These are phyloP conservation scores for Micromys minutus DNA, from an alignment of 2,113 vertebrate species.

Conservation along the genomic window DNA sequence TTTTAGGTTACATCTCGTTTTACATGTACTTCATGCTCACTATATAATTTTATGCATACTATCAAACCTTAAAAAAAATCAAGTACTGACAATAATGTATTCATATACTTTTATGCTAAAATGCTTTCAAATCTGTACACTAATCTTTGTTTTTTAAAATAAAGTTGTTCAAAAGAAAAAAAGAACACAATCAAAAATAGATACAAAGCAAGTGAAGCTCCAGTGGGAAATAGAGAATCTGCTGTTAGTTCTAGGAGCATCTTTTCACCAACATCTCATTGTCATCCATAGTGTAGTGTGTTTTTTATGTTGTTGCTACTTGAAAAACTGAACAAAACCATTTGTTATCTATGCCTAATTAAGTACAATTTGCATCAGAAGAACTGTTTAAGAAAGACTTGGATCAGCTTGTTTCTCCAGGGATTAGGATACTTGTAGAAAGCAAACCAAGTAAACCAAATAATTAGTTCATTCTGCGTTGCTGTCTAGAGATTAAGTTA, in stretches of 20 bases:
- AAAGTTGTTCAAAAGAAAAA: no score
- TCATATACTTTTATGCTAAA: no score
- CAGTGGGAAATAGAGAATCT: background rate
- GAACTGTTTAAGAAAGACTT: background rate
- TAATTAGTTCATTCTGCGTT: constrained; percentile 9
- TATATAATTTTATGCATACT: no score
- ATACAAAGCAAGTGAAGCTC: no score
- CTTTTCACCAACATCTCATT: background rate
- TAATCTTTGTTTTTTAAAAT: no score
- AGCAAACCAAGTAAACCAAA: constrained; percentile 29
- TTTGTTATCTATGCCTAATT: background rate
- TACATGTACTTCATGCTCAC: no score
- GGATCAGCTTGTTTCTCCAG: background rate
- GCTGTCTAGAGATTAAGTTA: background rate
- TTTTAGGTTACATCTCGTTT: no score
- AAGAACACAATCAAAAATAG: no score
- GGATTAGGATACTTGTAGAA: constrained; percentile 23
- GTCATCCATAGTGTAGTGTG: background rate
- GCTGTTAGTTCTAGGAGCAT: background rate
- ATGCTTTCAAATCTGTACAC: no score
- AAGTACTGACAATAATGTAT: no score
- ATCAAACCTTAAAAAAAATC: no score
- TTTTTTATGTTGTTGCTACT: background rate
- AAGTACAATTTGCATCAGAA: constrained; percentile 40
- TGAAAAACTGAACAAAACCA: constrained; percentile 6